phyloP scores from a whole-genome alignment of 2,888 invertebrate species.

The Eumerus sabulonum region DNA sequence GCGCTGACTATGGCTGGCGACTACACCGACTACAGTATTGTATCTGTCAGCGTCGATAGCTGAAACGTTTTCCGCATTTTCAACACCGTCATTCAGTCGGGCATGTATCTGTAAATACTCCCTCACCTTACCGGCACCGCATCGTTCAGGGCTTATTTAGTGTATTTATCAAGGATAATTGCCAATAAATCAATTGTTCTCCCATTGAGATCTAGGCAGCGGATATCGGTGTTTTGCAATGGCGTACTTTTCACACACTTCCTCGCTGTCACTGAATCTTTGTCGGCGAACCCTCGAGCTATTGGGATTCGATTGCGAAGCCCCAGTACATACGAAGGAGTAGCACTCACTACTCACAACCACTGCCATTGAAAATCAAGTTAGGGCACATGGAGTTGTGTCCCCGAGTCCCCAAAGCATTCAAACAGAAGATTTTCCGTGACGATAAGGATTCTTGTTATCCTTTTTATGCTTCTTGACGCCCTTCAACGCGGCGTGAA shows the following conservation, averaged over 20 bases:
- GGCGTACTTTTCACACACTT: slow-evolving; percentile 48
- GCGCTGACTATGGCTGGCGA: slow-evolving; percentile 29
- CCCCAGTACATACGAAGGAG: neutral
- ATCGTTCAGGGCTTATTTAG: slow-evolving; percentile 47
- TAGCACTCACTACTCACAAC: neutral
- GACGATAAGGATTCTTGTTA: slow-evolving; percentile 56
- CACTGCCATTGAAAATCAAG: slow-evolving; percentile 54
- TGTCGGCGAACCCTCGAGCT: slow-evolving; percentile 40
- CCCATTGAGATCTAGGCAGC: slow-evolving; percentile 27
- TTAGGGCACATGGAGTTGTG: slow-evolving; percentile 31
- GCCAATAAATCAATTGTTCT: slow-evolving; percentile 73
- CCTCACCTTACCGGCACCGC: too few species aligned
- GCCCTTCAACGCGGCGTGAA: neutral
- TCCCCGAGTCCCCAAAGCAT: slow-evolving; percentile 54
- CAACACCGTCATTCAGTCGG: slow-evolving; percentile 34
- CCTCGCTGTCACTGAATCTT: slow-evolving; percentile 8
- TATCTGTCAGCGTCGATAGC: slow-evolving; percentile 44
- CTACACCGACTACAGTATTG: slow-evolving; percentile 26
- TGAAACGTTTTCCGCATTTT: slow-evolving; percentile 57
- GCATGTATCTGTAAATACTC: slow-evolving; percentile 8
- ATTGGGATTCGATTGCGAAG: slow-evolving; percentile 17
- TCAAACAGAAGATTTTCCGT: slow-evolving; percentile 62
- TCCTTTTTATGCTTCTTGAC: slow-evolving; percentile 47
- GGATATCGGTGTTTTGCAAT: slow-evolving; percentile 65
- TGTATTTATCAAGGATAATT: slow-evolving; percentile 72